Evolutionary conservation across 2,113 vertebrate genomes (phyloP).

Genomic region (Vulpes vulpes): DNA sequence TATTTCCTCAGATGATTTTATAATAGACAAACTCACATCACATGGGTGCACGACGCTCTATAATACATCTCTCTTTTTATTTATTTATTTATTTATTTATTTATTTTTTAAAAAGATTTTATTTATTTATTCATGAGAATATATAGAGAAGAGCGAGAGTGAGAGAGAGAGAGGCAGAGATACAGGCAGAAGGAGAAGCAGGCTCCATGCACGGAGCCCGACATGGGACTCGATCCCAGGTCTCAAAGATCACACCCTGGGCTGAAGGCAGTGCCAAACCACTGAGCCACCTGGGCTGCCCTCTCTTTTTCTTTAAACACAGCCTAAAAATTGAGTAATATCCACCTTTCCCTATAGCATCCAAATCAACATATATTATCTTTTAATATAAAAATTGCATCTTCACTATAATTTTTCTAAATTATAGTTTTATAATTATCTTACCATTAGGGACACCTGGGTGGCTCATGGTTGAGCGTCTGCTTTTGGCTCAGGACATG

Average conservation of each 20-base stretch:
- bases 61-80: not conserved
- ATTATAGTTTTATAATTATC: not conserved
- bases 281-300: no score
- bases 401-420: not conserved
- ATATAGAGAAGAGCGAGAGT: no score
- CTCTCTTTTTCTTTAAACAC: not conserved
- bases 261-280: no score
- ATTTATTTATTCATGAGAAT: no score
- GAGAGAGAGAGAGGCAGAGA: no score
- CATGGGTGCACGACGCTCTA: not conserved
- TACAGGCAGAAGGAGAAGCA: no score
- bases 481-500: no score
- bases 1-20: not conserved
- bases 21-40: not conserved
- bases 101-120: no score
- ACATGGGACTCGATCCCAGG: no score
- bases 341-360: not conserved
- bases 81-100: not conserved
- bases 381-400: constrained; percentile 41
- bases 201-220: no score
- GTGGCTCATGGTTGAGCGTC: no score
- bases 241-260: no score
- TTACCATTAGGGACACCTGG: not conserved
- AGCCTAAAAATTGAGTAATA: not conserved
- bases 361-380: constrained; percentile 1